Conservation (phyloP, 2,797 vertebrate genomes). For the Echeneis naucrates region DNA sequence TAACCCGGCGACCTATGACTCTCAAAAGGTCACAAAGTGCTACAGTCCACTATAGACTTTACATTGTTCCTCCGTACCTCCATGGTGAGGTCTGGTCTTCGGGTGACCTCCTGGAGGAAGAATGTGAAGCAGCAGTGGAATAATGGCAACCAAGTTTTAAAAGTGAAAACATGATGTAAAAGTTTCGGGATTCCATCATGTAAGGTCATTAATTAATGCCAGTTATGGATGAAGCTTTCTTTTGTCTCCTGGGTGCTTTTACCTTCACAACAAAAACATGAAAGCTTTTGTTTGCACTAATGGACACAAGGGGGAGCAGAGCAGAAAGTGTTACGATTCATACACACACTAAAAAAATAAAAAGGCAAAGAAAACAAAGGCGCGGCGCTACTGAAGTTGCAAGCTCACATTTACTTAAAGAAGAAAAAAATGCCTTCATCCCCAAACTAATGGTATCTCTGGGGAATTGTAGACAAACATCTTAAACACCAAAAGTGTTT, state of each 20-base stretch:
- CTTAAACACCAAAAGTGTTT: conserved; percentile 1
- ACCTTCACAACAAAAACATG: conserved; percentile 18
- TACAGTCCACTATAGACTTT: conserved; percentile 61
- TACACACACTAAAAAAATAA: neutral
- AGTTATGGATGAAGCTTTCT: conserved; percentile 21
- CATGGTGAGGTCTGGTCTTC: conserved; percentile 25
- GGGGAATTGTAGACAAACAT: neutral
- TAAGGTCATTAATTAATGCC: conserved; percentile 34
- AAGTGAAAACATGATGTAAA: conserved; percentile 16
- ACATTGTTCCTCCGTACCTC: conserved; percentile 51
- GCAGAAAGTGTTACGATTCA: conserved; percentile 7
- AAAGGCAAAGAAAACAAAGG: neutral
- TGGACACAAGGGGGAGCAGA: neutral
- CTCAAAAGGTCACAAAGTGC: conserved; percentile 54
- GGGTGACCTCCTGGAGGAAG: conserved; percentile 23
- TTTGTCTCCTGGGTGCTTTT: conserved; percentile 1
- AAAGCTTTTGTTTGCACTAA: conserved; percentile 17
- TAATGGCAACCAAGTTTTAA: neutral
- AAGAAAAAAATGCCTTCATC: neutral
- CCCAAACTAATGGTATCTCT: neutral
- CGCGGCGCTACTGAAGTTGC: neutral
- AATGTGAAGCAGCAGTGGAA: conserved; percentile 4
- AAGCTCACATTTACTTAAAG: neutral
- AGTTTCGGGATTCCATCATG: conserved; percentile 4
- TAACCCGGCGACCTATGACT: conserved; percentile 65